Evolutionary conservation across 2,888 invertebrate genomes (phyloP).

Genomic region (Drymonia ruficornis): DNA sequence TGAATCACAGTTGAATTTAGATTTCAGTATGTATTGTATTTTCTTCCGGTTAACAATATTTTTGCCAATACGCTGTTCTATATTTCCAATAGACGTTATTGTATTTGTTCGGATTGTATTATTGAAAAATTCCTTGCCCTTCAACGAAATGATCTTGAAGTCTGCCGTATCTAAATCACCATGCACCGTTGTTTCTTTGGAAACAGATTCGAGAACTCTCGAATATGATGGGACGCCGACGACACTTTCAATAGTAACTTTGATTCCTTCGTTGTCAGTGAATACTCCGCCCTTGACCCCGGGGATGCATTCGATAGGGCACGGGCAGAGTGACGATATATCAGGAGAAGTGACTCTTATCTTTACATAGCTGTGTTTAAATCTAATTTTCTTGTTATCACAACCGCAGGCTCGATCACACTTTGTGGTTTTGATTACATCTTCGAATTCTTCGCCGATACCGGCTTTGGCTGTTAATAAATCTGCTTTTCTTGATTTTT

Average conservation of each 20-base stretch:
- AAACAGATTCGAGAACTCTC: background rate
- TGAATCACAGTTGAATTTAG: background rate
- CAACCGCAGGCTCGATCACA: conserved; percentile 68
- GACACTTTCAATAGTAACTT: conserved; percentile 65
- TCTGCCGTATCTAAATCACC: no score
- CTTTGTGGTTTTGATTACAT: conserved; percentile 59
- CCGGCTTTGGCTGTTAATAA: no score
- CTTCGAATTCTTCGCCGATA: conserved; percentile 56
- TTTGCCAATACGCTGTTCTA: background rate
- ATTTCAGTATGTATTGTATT: background rate
- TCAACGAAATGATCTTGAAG: no score
- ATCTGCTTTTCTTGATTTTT: conserved; percentile 48
- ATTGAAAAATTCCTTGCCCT: no score
- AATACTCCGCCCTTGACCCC: conserved; percentile 61
- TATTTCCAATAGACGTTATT: background rate
- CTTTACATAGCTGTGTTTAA: conserved; percentile 70
- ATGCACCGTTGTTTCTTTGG: no score
- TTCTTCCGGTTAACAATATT: background rate
- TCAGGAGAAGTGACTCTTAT: conserved; percentile 70
- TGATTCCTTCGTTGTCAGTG: conserved; percentile 66
- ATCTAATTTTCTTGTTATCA: conserved; percentile 68
- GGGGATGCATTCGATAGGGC: conserved; percentile 64
- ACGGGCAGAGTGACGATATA: conserved; percentile 62
- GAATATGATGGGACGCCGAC: conserved; percentile 45
- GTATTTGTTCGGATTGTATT: background rate